Conservation (phyloP, 2,888 invertebrate species). For the Sesia bembeciformis region DNA sequence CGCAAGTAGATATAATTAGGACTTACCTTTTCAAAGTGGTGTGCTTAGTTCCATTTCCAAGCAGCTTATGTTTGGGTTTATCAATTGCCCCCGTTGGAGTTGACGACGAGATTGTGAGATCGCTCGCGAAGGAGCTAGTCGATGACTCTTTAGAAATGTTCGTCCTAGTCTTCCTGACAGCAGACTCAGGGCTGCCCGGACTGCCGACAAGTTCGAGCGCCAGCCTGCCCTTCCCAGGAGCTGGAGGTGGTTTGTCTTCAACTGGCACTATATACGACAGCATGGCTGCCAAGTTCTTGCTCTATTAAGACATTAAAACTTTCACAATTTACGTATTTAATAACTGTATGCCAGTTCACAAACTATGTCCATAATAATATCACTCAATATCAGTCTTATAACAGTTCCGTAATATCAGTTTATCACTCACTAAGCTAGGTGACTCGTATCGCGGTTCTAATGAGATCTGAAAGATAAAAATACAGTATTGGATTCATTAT, state of each 20-base stretch:
- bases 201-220: conserved; percentile 46
- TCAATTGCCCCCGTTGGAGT: conserved; percentile 77
- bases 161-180: conserved; percentile 37
- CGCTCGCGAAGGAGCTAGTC: conserved; percentile 80
- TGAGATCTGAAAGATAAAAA: no score
- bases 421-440: conserved; percentile 6
- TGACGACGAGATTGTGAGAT: conserved; percentile 77
- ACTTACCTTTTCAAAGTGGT: conserved; percentile 81
- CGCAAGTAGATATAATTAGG: not conserved
- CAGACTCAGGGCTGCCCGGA: conserved; percentile 51
- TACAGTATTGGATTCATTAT: no score
- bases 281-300: conserved; percentile 58
- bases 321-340: conserved; percentile 1
- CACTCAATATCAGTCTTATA: conserved; percentile 12
- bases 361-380: conserved; percentile 7
- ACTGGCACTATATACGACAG: conserved; percentile 87
- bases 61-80: conserved; percentile 78
- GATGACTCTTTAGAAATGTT: conserved; percentile 79
- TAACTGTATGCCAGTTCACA: conserved; percentile 2
- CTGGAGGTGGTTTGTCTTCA: conserved; percentile 83
- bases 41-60: conserved; percentile 81
- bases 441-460: no score
- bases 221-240: conserved; percentile 68
- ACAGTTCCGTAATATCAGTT: conserved; percentile 1
- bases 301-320: conserved; percentile 14